A percentile compares a stretch with the other conserved stretches of the same genome.
Evolutionary conservation across 1,140 invertebrate genomes (phyloP).

Genomic region (Drosophila pseudoobscura): DNA sequence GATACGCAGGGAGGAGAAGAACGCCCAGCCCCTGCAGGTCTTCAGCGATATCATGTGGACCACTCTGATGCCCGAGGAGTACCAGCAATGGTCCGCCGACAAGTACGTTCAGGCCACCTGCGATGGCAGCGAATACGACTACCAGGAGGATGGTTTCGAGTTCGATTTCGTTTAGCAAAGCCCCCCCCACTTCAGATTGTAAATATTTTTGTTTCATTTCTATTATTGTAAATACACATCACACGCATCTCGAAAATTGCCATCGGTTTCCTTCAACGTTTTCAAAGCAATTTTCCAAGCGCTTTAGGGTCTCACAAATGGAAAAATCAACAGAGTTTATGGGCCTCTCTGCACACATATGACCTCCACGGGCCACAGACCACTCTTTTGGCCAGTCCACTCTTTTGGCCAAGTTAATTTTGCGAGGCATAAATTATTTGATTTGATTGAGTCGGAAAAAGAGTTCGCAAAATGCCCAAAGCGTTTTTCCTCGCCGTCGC

Average conservation of each 20-base stretch:
- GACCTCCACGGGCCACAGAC: conserved; percentile 45
- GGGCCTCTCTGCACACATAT: conserved; percentile 38
- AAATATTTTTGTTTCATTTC: conserved; percentile 30
- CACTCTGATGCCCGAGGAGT: conserved; percentile 44
- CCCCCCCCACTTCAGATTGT: conserved; percentile 24
- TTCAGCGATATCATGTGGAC: conserved; percentile 66
- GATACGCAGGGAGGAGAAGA: conserved; percentile 49
- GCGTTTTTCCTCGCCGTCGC: conserved; percentile 43
- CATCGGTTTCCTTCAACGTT: conserved; percentile 1
- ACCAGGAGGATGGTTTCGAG: conserved; percentile 71
- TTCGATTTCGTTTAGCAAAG: conserved; percentile 50
- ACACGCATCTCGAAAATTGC: conserved; percentile 32
- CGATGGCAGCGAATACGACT: conserved; percentile 55
- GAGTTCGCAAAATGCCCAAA: conserved; percentile 79
- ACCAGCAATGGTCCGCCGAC: conserved; percentile 46
- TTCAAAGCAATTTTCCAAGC: conserved; percentile 41
- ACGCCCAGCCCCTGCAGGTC: conserved; percentile 43
- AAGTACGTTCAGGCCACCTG: conserved; percentile 65
- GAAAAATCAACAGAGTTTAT: conserved; percentile 81
- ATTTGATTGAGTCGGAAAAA: conserved; percentile 83
- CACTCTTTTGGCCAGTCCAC: conserved; percentile 5
- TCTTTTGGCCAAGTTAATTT: conserved; percentile 75
- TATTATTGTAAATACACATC: conserved; percentile 42
- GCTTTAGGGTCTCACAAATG: conserved; percentile 76
- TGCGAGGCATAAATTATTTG: conserved; percentile 80